phyloP scores from a whole-genome alignment of 2,797 vertebrate genomes.

The Falco peregrinus region DNA sequence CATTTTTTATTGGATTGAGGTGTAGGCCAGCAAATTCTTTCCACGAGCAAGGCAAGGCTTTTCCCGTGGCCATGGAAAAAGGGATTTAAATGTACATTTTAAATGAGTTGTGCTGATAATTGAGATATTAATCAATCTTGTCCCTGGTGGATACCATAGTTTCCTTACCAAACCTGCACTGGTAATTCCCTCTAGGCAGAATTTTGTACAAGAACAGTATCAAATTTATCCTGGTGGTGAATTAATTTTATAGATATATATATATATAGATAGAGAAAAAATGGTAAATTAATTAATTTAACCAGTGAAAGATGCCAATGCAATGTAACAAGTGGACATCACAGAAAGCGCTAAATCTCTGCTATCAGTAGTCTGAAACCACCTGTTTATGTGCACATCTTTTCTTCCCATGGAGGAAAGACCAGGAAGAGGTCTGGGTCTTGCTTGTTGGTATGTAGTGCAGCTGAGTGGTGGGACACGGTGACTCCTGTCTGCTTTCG shows the following conservation, averaged over 20 bases:
- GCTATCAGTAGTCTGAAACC: fast-evolving
- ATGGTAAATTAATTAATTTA: neutral
- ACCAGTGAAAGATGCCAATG: fast-evolving
- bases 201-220: neutral
- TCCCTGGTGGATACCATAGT: neutral
- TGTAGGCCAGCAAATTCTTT: neutral
- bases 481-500: fast-evolving
- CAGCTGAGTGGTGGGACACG: fast-evolving
- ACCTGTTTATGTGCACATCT: neutral
- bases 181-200: neutral
- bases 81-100: neutral
- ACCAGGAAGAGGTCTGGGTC: neutral
- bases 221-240: neutral
- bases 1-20: neutral
- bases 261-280: too few species aligned
- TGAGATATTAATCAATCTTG: neutral
- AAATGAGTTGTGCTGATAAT: neutral
- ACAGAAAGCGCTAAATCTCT: neutral
- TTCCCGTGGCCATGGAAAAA: neutral
- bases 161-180: neutral
- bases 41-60: neutral
- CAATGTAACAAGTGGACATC: fast-evolving
- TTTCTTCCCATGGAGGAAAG: neutral
- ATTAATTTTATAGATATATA: neutral
- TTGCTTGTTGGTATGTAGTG: fast-evolving